phyloP scores from a whole-genome alignment of 2,888 invertebrate genomes.

The Melanophora roralis region DNA sequence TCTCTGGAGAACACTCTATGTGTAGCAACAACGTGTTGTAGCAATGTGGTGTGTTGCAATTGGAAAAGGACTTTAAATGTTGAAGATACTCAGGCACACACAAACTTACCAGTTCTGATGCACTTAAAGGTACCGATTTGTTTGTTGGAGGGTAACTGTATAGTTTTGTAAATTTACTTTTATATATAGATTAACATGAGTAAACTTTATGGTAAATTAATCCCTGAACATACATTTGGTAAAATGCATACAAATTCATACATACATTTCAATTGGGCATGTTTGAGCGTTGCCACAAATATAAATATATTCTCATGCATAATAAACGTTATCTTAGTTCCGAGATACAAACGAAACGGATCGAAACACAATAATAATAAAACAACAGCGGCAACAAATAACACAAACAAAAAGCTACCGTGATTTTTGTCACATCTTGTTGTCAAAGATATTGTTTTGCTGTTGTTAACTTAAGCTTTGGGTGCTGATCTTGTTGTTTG shows the following conservation, averaged over 20 bases:
- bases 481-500: constrained; percentile 24
- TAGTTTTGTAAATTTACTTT: constrained; percentile 43
- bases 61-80: constrained; percentile 22
- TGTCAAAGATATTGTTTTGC: constrained; percentile 37
- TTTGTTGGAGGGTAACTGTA: not conserved
- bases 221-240: constrained; percentile 49
- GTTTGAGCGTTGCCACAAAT: too few relatives aligned
- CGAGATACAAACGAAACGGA: constrained; percentile 46
- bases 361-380: constrained; percentile 20
- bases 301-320: constrained; percentile 19
- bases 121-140: constrained; percentile 30
- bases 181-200: constrained; percentile 56
- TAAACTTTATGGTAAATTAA: constrained; percentile 58
- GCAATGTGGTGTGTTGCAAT: not conserved
- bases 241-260: constrained; percentile 1
- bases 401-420: constrained; percentile 30
- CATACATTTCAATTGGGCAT: too few relatives aligned
- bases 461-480: not conserved
- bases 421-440: constrained; percentile 58
- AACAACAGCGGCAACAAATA: constrained; percentile 17
- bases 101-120: not conserved
- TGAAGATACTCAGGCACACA: constrained; percentile 4
- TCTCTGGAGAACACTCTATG: constrained; percentile 46
- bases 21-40: constrained; percentile 17
- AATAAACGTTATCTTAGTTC: constrained; percentile 40